Conservation (phyloP, 2,888 invertebrate species). For the Drosophila prolongata region DNA sequence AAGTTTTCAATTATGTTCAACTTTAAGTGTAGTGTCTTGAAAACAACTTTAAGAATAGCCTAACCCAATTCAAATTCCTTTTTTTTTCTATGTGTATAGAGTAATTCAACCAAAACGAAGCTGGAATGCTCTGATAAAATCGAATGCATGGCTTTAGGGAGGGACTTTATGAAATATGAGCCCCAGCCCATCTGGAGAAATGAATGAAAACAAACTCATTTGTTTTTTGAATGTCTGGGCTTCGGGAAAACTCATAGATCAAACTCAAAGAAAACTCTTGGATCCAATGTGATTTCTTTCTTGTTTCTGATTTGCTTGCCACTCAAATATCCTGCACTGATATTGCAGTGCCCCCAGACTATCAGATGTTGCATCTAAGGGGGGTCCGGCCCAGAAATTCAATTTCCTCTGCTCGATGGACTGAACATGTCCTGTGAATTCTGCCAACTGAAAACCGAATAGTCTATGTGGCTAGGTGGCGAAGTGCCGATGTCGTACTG, state of each 20-base stretch:
- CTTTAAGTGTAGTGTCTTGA: no score
- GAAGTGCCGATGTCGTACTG: slow-evolving; percentile 22
- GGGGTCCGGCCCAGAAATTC: slow-evolving; percentile 57
- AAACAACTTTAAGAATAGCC: no score
- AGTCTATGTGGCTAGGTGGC: slow-evolving; percentile 36
- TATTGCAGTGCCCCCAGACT: slow-evolving; percentile 10
- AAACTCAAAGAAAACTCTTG: slow-evolving; percentile 22
- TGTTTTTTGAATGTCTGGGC: slow-evolving; percentile 6
- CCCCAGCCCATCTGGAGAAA: no score
- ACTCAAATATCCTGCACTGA: slow-evolving; percentile 36
- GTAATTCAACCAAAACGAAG: background rate
- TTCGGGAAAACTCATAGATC: slow-evolving; percentile 19
- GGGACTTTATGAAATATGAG: background rate
- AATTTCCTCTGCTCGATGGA: slow-evolving; percentile 65
- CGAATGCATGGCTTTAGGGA: background rate
- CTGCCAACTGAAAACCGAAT: slow-evolving; percentile 31
- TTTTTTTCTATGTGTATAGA: background rate
- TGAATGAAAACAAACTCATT: slow-evolving; percentile 8
- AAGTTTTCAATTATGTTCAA: no score
- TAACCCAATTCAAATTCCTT: background rate
- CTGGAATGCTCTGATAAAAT: slow-evolving; percentile 20
- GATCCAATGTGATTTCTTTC: slow-evolving; percentile 17
- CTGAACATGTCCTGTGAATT: slow-evolving; percentile 35
- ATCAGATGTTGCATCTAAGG: background rate
- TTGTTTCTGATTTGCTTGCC: slow-evolving; percentile 33